These are phyloP conservation scores for Eurypyga helias DNA, from an alignment of 2,113 vertebrate species.

Conservation along the genomic window DNA sequence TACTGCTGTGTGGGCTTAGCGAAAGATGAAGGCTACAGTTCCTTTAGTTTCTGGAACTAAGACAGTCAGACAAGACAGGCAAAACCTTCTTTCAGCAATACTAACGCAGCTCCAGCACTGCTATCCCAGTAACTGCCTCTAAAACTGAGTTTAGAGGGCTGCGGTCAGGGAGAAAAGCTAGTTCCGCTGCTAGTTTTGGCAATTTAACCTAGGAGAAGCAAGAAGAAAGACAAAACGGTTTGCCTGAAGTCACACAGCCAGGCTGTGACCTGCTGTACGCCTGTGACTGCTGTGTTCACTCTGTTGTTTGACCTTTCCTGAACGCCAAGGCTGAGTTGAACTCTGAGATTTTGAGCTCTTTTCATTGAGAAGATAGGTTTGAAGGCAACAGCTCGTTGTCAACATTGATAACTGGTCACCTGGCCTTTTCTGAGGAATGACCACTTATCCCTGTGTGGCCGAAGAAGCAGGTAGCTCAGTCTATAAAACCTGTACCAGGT, in stretches of 20 bases:
- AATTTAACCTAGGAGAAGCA: not conserved
- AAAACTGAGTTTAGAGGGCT: not conserved
- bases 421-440: not conserved
- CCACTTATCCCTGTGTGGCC: not conserved
- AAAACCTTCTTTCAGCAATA: not conserved
- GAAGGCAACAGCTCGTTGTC: not conserved
- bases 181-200: not conserved
- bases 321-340: not conserved
- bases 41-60: not conserved
- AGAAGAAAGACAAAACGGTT: not conserved
- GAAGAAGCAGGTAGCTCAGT: not conserved
- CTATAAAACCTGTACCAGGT: not conserved
- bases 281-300: rapidly evolving
- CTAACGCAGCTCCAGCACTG: not conserved
- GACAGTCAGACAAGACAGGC: not conserved
- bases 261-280: not conserved
- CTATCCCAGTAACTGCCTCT: not conserved
- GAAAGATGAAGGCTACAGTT: not conserved
- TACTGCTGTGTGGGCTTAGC: not conserved
- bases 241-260: not conserved
- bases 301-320: not conserved
- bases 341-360: not conserved
- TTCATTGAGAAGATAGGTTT: not conserved
- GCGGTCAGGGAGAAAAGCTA: not conserved
- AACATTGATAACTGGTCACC: not conserved